phyloP scores from a whole-genome alignment of 2,888 invertebrate genomes.

The Epirrita christyi region DNA sequence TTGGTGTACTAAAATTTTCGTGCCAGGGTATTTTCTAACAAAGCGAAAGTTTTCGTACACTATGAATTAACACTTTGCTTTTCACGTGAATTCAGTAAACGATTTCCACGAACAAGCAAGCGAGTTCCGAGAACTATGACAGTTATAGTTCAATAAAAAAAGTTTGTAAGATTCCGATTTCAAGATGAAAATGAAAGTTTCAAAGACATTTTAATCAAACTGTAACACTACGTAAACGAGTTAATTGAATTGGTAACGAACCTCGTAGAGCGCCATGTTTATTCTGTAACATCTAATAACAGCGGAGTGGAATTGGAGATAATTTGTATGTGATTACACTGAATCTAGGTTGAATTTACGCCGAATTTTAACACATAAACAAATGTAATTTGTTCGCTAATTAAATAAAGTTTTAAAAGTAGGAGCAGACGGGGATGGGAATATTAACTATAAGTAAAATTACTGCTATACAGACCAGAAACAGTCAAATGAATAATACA shows the following conservation, averaged over 20 bases:
- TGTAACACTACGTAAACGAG: not conserved
- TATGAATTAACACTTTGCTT: too few relatives aligned
- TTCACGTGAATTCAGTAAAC: not conserved
- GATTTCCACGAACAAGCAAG: not conserved
- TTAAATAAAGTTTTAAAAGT: too few relatives aligned
- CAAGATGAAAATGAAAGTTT: too few relatives aligned
- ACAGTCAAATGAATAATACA: conserved; percentile 14
- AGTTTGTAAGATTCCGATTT: too few relatives aligned
- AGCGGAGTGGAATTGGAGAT: not conserved
- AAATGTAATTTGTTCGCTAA: too few relatives aligned
- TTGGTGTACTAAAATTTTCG: conserved; percentile 1
- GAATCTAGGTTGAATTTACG: not conserved
- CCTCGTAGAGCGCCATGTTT: not conserved
- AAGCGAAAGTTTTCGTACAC: not conserved
- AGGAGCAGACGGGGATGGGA: too few relatives aligned
- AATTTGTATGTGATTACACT: not conserved
- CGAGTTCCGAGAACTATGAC: not conserved
- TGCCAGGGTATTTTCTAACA: conserved; percentile 3
- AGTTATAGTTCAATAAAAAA: not conserved
- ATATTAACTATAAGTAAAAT: too few relatives aligned
- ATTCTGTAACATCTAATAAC: not conserved
- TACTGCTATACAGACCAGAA: too few relatives aligned
- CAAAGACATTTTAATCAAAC: not conserved
- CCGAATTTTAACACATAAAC: too few relatives aligned
- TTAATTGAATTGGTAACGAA: not conserved